These are phyloP conservation scores for Ailuropoda melanoleuca DNA, from an alignment of 2,113 vertebrate genomes.

Conservation along the genomic window DNA sequence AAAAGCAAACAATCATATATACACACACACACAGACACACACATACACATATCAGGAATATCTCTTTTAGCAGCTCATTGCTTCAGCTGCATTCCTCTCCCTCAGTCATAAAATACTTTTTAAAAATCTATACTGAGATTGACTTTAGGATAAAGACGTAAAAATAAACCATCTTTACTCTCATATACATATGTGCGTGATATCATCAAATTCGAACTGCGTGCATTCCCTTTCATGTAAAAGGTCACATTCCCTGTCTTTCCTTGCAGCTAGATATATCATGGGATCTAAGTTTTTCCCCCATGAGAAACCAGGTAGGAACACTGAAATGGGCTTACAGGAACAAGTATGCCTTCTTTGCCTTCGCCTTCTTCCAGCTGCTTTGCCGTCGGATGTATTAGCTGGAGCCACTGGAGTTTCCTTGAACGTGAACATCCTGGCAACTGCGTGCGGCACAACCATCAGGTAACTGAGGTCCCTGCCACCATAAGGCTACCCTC, in stretches of 20 bases:
- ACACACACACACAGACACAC: neutral
- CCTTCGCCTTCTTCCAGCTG: fast-evolving
- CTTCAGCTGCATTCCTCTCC: neutral
- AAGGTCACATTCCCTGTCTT: neutral
- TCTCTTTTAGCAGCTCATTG: too few relatives aligned
- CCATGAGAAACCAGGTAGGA: neutral
- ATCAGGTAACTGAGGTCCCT: neutral
- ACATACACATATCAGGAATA: neutral
- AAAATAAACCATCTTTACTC: neutral
- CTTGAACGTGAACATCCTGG: neutral
- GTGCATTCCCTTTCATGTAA: neutral
- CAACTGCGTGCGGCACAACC: fast-evolving
- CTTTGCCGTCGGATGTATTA: neutral
- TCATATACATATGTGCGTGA: neutral
- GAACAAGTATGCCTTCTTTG: neutral
- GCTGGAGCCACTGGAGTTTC: fast-evolving
- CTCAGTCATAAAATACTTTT: neutral
- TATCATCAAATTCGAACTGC: neutral
- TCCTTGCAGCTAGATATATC: neutral
- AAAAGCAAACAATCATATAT: too few relatives aligned
- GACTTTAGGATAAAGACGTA: neutral
- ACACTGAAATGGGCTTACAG: neutral
- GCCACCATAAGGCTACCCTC: neutral
- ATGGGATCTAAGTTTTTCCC: neutral
- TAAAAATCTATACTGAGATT: neutral